Evolutionary conservation across 2,797 vertebrate genomes (phyloP).

Genomic region (Sebastolobus altivelis): DNA sequence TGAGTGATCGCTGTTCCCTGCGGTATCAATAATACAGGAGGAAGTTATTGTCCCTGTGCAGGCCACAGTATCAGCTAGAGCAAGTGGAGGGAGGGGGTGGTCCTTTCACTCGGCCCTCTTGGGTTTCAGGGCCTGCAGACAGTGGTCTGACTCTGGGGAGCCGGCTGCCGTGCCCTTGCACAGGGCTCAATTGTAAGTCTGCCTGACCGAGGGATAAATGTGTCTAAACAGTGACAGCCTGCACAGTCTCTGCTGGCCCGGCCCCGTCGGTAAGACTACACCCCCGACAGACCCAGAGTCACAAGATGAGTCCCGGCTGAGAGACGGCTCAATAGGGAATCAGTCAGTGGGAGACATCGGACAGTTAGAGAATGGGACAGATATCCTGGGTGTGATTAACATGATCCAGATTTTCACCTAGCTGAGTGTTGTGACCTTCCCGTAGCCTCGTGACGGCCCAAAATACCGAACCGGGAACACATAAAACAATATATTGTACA

Average conservation of each 20-base stretch:
- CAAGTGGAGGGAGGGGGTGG: constrained; percentile 72
- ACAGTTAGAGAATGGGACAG: constrained; percentile 60
- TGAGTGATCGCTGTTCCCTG: constrained; percentile 86
- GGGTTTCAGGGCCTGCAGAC: constrained; percentile 83
- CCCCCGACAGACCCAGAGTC: constrained; percentile 75
- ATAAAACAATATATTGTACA: constrained; percentile 3
- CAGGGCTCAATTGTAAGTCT: constrained; percentile 84
- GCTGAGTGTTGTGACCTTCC: constrained; percentile 60
- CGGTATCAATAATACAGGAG: constrained; percentile 90
- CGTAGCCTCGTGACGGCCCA: constrained; percentile 7
- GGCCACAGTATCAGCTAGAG: constrained; percentile 81
- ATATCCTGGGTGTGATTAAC: constrained; percentile 76
- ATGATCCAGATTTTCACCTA: constrained; percentile 77
- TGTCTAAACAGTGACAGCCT: constrained; percentile 78
- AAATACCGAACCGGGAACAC: constrained; percentile 4
- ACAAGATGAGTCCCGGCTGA: constrained; percentile 71
- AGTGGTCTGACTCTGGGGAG: constrained; percentile 78
- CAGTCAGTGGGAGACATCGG: constrained; percentile 67
- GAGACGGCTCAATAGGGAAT: constrained; percentile 71
- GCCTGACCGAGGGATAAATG: constrained; percentile 70
- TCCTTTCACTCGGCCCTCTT: constrained; percentile 84
- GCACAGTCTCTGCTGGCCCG: constrained; percentile 69
- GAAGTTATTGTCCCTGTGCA: constrained; percentile 87
- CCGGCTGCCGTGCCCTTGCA: constrained; percentile 76
- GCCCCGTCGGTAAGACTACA: constrained; percentile 76